Evolutionary conservation across 30 jellyfish, hydroid and myxozoan genomes (phyloP), one percentile per base, ranked within the genome.

Genomic region (Aurelia coerulea): DNA sequence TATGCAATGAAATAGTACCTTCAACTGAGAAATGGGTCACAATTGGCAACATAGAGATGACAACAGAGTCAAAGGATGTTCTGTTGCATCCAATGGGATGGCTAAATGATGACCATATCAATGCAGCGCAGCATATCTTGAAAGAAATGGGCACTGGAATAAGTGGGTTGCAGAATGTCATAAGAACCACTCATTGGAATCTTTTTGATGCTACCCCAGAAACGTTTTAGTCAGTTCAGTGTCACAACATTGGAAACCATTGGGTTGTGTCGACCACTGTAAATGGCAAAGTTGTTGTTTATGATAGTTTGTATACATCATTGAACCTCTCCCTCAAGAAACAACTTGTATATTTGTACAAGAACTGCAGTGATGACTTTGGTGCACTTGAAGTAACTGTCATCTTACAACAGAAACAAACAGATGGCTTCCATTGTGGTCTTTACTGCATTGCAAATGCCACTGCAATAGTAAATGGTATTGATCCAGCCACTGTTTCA

Each of bases 211-310:
- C 31, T 4, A 46, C 35, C 18, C 69, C 35, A 46, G 69, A 35
- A 14, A 42, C 37, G 1, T 35, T n/a, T 16, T 39, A 52, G 69
- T 35, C 84, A 15, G 70, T 73, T 9, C 84, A 73, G 42, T 73
- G 84, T 77, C 84, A 73, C 69, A 33, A 73, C n/a, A 73, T 73
- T 33, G 84, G 84, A 6, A 19, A 73, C 69, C 84, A 73, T 73
- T 73, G 84, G 84, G 67, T 73, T 18, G 49, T 17, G 11, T 73
- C 84, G 0, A 67, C 53, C 52, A 67, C 78, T 18, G 53, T 67
- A 15, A 18, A 29, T 67, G 78, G 78, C 53, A 18, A 29, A 67
- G 53, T 67, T 67, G 53, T 67, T 7, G 78, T 34, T 16, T 67
- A 67, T 37, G 78, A 67, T 11, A 67, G 78, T 34, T 23, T 67